Base-by-base conservation (phyloP, 1,140 invertebrate species). In the Zaprionus camerounensis region DNA sequence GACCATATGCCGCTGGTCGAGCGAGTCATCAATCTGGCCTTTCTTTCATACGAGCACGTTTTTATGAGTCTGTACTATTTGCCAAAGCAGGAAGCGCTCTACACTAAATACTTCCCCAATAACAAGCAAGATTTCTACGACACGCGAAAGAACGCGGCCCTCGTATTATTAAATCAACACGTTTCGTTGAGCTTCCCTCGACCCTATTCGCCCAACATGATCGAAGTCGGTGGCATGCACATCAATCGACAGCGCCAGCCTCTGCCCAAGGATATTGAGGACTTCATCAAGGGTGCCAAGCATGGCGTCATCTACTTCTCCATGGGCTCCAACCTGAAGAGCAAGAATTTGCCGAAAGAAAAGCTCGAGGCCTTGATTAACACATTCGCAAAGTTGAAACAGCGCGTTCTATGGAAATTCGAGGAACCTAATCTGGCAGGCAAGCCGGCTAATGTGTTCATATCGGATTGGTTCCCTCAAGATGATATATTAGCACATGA, bases 401-500 rank as follows among this genome's bases (percentile, higher is more conserved):
- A 95, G 64, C 94, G 94, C 9, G 94, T 96, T 0, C 72, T 96
- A 0, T 96, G 95, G 95, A 96, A 96, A 84, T 96, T 94, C 93
- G 95, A 96, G 81, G 93, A 94, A 0, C 93, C 95, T 2, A 81
- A 92, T 41, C 75, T 95, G n/a, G 92, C 94, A 0, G 92, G 93
- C 5, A 94, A 94, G 67, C 93, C 95, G 0, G 76, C 91, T 0
- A 97, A 97, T 93, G 93, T 97, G 0, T 93, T 94, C 55, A 91
- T 95, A 0, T 93, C 92, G 41, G 94, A 94, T 67, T 97, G 96
- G 96, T 91, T 96, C 12, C 96, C 96, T 0, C 96, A 97, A 85
- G 94, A 94, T 62, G 96, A 96, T 77, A 93, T 96, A 76, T 90
- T 96, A 71, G 96, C 94, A 24, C 96, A 96, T 93, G 94, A 94